A percentile compares a stretch with the other conserved stretches of the same genome.
These are phyloP conservation scores for Peribatodes rhomboidaria DNA, from an alignment of 2,888 invertebrate species.

Conservation along the genomic window DNA sequence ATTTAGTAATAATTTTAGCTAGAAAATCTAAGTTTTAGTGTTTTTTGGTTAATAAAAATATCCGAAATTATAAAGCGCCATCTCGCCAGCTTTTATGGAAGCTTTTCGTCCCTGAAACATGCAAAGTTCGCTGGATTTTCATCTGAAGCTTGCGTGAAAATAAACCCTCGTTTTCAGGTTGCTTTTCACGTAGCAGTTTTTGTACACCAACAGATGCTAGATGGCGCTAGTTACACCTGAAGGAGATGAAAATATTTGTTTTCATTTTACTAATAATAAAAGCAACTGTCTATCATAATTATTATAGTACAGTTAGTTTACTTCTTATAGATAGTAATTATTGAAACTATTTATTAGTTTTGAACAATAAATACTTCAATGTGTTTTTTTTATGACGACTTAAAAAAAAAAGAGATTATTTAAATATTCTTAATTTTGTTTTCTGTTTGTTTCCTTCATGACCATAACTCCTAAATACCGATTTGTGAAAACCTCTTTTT, in stretches of 20 bases:
- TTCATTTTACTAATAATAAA: not conserved
- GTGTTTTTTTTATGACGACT: too few species aligned
- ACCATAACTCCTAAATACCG: too few species aligned
- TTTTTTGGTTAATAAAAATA: not conserved
- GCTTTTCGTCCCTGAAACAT: conserved; percentile 4
- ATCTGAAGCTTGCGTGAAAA: conserved; percentile 11
- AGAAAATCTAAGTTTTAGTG: not conserved
- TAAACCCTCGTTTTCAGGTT: conserved; percentile 4
- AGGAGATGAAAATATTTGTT: not conserved
- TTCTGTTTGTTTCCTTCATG: too few species aligned
- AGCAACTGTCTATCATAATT: too few species aligned
- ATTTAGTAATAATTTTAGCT: not conserved
- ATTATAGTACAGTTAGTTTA: too few species aligned
- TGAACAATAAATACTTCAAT: too few species aligned
- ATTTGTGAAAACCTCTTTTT: too few species aligned
- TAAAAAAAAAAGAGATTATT: too few species aligned
- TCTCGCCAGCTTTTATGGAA: conserved; percentile 14
- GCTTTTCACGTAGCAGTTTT: not conserved
- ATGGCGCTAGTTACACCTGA: conserved; percentile 18
- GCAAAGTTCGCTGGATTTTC: conserved; percentile 1
- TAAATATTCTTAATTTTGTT: too few species aligned
- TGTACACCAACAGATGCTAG: conserved; percentile 12
- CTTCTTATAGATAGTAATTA: too few species aligned
- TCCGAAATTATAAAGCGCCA: conserved; percentile 18
- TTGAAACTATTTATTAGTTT: too few species aligned